Evolutionary conservation across 2,113 vertebrate species (phyloP), one percentile per base, ranked within the genome.

Genomic region (Brachionichthys hirsutus): DNA sequence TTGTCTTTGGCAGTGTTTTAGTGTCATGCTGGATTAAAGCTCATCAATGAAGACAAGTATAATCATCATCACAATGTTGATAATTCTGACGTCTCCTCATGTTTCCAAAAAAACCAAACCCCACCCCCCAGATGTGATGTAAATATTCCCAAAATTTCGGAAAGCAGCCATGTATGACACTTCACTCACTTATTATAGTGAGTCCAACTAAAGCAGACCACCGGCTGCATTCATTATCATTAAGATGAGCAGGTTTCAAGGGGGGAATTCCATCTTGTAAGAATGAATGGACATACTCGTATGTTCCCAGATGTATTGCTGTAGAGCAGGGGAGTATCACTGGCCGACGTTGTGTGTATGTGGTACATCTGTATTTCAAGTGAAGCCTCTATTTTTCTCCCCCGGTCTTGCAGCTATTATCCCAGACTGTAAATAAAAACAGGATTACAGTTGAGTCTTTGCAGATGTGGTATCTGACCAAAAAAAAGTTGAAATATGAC

Each of bases 241-340:
- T 43, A 16, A 40, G 72, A 14, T 7, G 55, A 62, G 54, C 41
- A 13, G 12, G 60, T 61, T 56, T 59, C 35, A 53, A 15, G 54
- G 68, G 70, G 70, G 59, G 54, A 74, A 67, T 80, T 70, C 73
- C 74, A 62, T 20, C 34, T 45, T 47, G 50, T 24, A 44, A 55
- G 62, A 54, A 77, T 58, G 64, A 63, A 62, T 44, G 59, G 38
- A 42, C 54, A 44, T 45, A 20, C 64, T 54, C 50, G 48, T 59
- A 53, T 52, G 59, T 35, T 61, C 42, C 35, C 66, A 82, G 59
- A 71, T 72, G 50, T 24, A 24, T 40, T 2, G 24, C 63, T 72
- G 58, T 53, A 61, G 30, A 70, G 45, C 36, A 48, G 50, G 40
- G 24, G 24, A 51, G 55, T 22, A 43, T 43, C 49, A 43, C 42